Percentiles rank a stretch among this genome's conserved stretches.
phyloP scores from a whole-genome alignment of 2,888 invertebrate species.

The Odontocerum albicorne region DNA sequence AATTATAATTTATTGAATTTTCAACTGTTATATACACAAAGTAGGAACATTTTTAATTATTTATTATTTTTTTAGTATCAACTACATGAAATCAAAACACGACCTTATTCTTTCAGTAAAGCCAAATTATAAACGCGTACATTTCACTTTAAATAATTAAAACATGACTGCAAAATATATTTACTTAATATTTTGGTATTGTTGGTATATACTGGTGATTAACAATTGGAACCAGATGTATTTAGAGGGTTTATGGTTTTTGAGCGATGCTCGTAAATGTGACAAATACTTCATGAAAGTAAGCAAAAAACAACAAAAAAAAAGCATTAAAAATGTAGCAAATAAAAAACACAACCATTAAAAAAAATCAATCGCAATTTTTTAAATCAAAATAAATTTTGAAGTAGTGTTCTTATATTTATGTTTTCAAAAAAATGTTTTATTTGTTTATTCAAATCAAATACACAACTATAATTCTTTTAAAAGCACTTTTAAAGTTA shows the following conservation, averaged over 20 bases:
- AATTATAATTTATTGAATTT: too few relatives aligned
- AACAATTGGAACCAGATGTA: slow-evolving; percentile 29
- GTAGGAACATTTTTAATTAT: slow-evolving; percentile 36
- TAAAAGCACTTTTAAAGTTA: too few relatives aligned
- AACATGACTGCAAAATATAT: slow-evolving; percentile 28
- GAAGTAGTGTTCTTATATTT: too few relatives aligned
- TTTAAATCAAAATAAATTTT: too few relatives aligned
- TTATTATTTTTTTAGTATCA: too few relatives aligned
- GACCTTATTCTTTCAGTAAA: slow-evolving; percentile 24
- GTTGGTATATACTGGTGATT: slow-evolving; percentile 32
- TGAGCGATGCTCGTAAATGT: slow-evolving; percentile 7
- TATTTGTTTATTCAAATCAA: too few relatives aligned
- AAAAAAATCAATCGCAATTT: too few relatives aligned
- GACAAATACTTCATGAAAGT: too few relatives aligned
- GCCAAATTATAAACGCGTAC: slow-evolving; percentile 13
- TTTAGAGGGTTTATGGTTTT: slow-evolving; percentile 13
- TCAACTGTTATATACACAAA: slow-evolving; percentile 34
- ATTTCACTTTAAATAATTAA: slow-evolving; percentile 2
- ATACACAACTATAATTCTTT: too few relatives aligned
- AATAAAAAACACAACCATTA: background rate
- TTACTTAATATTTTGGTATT: slow-evolving; percentile 30
- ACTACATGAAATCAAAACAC: too few relatives aligned
- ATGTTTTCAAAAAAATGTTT: too few relatives aligned
- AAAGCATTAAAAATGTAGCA: background rate
- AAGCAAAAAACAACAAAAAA: too few relatives aligned